A percentile compares a stretch with the other conserved stretches of the same genome.
phyloP scores from a whole-genome alignment of 2,888 invertebrate genomes.

The Oligia fasciuncula region DNA sequence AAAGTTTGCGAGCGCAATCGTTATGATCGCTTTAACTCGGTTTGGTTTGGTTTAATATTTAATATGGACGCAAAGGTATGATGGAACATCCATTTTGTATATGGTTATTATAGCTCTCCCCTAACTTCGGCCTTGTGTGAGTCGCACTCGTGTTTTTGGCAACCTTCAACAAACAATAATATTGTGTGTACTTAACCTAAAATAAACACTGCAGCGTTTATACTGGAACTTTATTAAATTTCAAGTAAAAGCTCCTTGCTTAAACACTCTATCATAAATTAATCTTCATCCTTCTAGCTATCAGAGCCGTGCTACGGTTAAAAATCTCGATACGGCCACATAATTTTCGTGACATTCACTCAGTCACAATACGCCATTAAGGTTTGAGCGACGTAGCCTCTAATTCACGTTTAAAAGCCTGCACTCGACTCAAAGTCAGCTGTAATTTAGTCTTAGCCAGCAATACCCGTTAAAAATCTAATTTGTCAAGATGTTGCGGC shows the following conservation, averaged over 20 bases:
- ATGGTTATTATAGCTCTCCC: constrained; percentile 49
- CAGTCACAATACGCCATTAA: constrained; percentile 88
- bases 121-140: constrained; percentile 41
- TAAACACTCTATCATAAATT: constrained; percentile 47
- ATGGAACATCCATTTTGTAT: constrained; percentile 61
- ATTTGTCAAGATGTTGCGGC: constrained; percentile 87
- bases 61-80: constrained; percentile 61
- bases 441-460: constrained; percentile 88
- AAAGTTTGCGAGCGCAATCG: constrained; percentile 64
- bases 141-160: constrained; percentile 32
- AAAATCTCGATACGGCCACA: constrained; percentile 78
- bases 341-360: constrained; percentile 87
- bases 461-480: constrained; percentile 88
- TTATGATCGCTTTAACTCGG: constrained; percentile 66
- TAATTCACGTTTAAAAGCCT: constrained; percentile 90
- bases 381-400: constrained; percentile 85
- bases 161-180: constrained; percentile 5
- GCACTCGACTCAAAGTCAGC: constrained; percentile 89
- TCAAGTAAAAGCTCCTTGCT: constrained; percentile 18
- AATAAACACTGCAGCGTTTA: background rate
- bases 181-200: background rate
- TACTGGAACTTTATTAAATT: constrained; percentile 12
- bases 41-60: constrained; percentile 67
- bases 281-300: constrained; percentile 53
- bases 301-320: constrained; percentile 59